Evolutionary conservation across 2,113 vertebrate species (phyloP).

Genomic region (Chaenocephalus aceratus): DNA sequence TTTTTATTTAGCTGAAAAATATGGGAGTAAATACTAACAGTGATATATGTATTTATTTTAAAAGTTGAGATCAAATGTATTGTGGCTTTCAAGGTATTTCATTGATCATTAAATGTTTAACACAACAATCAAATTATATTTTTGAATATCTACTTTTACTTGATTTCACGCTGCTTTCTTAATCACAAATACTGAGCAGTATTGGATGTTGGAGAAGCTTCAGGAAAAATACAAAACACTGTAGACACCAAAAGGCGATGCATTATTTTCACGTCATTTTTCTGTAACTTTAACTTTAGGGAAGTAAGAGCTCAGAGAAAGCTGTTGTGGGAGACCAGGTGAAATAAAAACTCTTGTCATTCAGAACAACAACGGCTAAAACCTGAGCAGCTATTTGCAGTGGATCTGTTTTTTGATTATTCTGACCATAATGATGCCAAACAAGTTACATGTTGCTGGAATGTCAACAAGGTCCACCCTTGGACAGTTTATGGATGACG

Average conservation of each 20-base stretch:
- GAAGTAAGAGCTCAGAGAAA: constrained; percentile 4
- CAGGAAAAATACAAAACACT: constrained; percentile 23
- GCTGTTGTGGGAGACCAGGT: neutral
- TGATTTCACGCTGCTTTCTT: constrained; percentile 24
- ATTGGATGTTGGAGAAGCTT: constrained; percentile 2
- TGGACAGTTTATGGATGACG: constrained; percentile 5
- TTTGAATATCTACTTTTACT: neutral
- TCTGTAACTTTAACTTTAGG: constrained; percentile 31
- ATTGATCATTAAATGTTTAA: constrained; percentile 26
- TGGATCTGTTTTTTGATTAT: constrained; percentile 31
- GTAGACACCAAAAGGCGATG: constrained; percentile 21
- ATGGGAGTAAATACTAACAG: neutral
- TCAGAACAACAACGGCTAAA: constrained; percentile 36
- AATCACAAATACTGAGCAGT: constrained; percentile 34
- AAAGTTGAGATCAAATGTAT: neutral
- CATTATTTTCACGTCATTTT: constrained; percentile 20
- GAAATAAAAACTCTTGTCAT: constrained; percentile 28
- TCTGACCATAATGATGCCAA: constrained; percentile 1
- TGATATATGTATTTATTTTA: neutral
- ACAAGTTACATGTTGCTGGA: constrained; percentile 20
- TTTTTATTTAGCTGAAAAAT: neutral
- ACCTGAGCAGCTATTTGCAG: constrained; percentile 54
- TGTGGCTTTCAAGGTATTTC: neutral
- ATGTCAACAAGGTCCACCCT: constrained; percentile 29
- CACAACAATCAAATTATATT: constrained; percentile 12